Conservation (phyloP, 2,888 invertebrate species). For the Cosmorhoe ocellata region DNA sequence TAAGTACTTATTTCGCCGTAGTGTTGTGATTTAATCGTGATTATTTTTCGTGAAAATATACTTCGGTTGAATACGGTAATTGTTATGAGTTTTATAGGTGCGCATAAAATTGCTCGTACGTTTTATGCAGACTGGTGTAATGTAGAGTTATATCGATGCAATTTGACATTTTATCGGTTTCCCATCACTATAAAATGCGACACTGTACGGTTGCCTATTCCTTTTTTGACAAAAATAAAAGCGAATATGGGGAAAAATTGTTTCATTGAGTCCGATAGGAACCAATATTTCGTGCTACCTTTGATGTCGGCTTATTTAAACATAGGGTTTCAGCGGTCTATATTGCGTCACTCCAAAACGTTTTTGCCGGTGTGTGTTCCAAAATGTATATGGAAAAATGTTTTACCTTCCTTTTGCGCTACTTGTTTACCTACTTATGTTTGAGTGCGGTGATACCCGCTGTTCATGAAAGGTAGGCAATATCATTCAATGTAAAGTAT, state of each 20-base stretch:
- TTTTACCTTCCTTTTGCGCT: conserved; percentile 35
- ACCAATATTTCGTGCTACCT: conserved; percentile 58
- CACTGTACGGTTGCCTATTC: conserved; percentile 33
- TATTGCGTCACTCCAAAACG: conserved; percentile 61
- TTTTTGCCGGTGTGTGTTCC: conserved; percentile 45
- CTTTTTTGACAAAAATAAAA: conserved; percentile 37
- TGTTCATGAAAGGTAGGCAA: conserved; percentile 17
- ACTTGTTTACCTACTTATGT: conserved; percentile 30
- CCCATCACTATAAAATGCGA: conserved; percentile 38
- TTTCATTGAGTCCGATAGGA: conserved; percentile 55
- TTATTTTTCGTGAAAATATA: conserved; percentile 30
- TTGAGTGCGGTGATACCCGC: conserved; percentile 25
- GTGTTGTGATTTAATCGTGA: conserved; percentile 31
- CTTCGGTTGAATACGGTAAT: conserved; percentile 34
- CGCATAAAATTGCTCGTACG: conserved; percentile 34
- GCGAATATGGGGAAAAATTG: conserved; percentile 45
- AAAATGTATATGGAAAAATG: conserved; percentile 43
- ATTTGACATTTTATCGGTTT: conserved; percentile 35
- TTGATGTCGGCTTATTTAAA: conserved; percentile 74
- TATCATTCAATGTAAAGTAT: conserved; percentile 2
- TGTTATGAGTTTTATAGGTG: conserved; percentile 36
- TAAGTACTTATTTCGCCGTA: conserved; percentile 34
- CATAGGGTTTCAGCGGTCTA: conserved; percentile 59
- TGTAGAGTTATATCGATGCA: conserved; percentile 37
- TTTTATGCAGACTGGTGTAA: conserved; percentile 37